phyloP scores from a whole-genome alignment of 2,888 invertebrate genomes.

The Pandemis cinnamomeana region DNA sequence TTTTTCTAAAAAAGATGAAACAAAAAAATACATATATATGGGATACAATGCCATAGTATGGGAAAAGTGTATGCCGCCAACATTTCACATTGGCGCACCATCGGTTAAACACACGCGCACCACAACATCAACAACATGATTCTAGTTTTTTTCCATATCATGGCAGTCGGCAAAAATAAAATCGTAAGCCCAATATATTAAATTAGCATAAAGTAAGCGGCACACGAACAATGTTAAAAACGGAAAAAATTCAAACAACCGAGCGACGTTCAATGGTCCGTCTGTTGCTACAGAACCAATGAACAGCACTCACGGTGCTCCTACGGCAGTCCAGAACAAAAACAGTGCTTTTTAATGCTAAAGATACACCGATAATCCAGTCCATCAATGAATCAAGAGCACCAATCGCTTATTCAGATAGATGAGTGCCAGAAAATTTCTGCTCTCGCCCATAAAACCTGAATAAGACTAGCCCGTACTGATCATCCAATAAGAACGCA shows the following conservation, averaged over 20 bases:
- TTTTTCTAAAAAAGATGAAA: slow-evolving; percentile 81
- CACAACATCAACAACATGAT: not conserved
- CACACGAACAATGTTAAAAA: slow-evolving; percentile 68
- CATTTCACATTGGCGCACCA: not conserved
- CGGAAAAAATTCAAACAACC: slow-evolving; percentile 51
- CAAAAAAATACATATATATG: slow-evolving; percentile 62
- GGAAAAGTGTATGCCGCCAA: not conserved
- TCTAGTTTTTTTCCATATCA: slow-evolving; percentile 46
- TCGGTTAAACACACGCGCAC: too few relatives aligned
- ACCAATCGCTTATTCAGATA: slow-evolving; percentile 9
- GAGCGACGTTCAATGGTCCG: not conserved
- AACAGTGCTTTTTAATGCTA: slow-evolving; percentile 24
- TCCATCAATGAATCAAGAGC: slow-evolving; percentile 13
- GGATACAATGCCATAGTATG: slow-evolving; percentile 59
- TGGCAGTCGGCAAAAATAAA: slow-evolving; percentile 57
- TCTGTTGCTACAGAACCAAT: not conserved
- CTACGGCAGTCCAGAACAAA: slow-evolving; percentile 29
- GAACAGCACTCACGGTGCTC: slow-evolving; percentile 3
- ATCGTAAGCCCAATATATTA: slow-evolving; percentile 53
- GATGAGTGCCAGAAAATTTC: not conserved
- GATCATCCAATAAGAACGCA: slow-evolving; percentile 10
- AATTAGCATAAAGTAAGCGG: slow-evolving; percentile 61
- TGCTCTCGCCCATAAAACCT: not conserved
- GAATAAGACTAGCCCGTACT: slow-evolving; percentile 1
- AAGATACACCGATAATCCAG: slow-evolving; percentile 19